A percentile compares a stretch with the other conserved stretches of the same genome.
Evolutionary conservation across 2,888 invertebrate genomes (phyloP).

Genomic region (Euspilapteryx auroguttella): DNA sequence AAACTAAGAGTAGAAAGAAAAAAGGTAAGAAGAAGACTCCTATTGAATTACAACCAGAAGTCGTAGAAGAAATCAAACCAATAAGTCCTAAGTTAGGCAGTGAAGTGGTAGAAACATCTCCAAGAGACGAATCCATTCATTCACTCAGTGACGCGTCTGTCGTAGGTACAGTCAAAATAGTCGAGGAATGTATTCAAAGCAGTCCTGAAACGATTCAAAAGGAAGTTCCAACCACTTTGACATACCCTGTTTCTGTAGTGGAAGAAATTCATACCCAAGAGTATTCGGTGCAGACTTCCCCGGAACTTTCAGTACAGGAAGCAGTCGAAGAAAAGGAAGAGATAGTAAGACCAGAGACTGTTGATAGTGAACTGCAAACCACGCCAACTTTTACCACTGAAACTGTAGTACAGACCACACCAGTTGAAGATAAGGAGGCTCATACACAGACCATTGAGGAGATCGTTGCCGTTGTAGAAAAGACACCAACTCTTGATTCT

Average conservation of each 20-base stretch:
- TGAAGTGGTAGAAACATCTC: slow-evolving; percentile 51
- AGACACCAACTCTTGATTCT: slow-evolving; percentile 30
- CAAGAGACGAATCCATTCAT: slow-evolving; percentile 61
- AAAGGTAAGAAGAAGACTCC: slow-evolving; percentile 52
- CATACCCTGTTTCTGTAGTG: slow-evolving; percentile 60
- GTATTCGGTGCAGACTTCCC: slow-evolving; percentile 62
- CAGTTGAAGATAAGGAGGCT: slow-evolving; percentile 37
- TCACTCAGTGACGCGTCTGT: slow-evolving; percentile 63
- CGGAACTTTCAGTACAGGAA: slow-evolving; percentile 40
- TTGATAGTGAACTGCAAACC: slow-evolving; percentile 52
- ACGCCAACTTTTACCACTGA: slow-evolving; percentile 51
- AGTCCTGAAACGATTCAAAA: slow-evolving; percentile 41
- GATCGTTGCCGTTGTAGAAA: slow-evolving; percentile 23
- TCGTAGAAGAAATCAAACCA: slow-evolving; percentile 19
- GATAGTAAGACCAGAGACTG: slow-evolving; percentile 22
- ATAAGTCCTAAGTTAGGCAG: slow-evolving; percentile 47
- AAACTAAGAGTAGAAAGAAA: slow-evolving; percentile 34
- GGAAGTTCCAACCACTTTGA: slow-evolving; percentile 57
- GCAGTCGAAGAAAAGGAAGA: slow-evolving; percentile 26
- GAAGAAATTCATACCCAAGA: slow-evolving; percentile 63
- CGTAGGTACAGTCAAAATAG: slow-evolving; percentile 63
- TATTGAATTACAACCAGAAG: slow-evolving; percentile 14
- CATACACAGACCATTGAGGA: slow-evolving; percentile 41
- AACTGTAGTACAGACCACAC: slow-evolving; percentile 65
- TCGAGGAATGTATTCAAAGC: slow-evolving; percentile 65